Evolutionary conservation across 2,113 vertebrate genomes (phyloP).

Genomic region (Prietella phreatophila): DNA sequence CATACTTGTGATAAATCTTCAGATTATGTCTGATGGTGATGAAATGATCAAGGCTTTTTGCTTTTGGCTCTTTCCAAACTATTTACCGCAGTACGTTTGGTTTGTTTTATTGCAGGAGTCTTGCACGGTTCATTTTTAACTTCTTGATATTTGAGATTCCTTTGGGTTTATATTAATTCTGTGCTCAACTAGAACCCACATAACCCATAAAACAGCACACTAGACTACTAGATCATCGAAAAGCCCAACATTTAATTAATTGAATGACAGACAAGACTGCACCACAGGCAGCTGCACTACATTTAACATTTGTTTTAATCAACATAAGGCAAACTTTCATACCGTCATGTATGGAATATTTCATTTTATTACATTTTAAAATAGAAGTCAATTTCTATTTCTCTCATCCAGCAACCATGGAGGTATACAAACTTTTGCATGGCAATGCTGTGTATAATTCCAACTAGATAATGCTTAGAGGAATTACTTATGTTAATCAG

Average conservation of each 20-base stretch:
- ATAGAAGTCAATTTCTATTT: background rate
- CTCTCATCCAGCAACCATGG: background rate
- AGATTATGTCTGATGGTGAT: background rate
- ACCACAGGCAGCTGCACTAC: too few species aligned
- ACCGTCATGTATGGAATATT: background rate
- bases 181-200: background rate
- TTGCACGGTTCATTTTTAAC: background rate
- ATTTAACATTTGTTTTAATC: background rate
- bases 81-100: background rate
- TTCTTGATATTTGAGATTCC: background rate
- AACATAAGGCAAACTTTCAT: background rate
- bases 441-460: background rate
- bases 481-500: background rate
- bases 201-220: background rate
- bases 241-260: background rate
- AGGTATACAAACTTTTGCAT: background rate
- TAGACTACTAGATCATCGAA: background rate
- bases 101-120: background rate
- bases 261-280: background rate
- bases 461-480: background rate
- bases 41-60: background rate
- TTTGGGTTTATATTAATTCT: background rate
- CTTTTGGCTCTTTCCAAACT: background rate
- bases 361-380: background rate
- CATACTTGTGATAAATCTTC: background rate